Base-by-base conservation (phyloP, 92 coral and sea anemone genomes). In the Pocillopora meandrina region DNA sequence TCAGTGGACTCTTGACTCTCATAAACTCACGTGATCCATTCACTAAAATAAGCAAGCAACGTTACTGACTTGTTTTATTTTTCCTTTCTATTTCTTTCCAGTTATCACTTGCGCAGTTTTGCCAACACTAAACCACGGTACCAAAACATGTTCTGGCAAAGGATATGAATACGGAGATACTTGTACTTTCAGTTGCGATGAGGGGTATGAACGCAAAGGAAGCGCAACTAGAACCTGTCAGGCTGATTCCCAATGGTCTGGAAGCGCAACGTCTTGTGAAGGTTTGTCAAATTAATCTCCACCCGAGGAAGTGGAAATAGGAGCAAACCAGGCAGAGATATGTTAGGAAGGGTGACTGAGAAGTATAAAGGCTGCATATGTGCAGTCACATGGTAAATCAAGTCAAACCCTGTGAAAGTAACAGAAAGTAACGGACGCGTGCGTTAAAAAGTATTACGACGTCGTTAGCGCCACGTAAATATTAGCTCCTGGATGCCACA, bases 201-300 rank as follows among this genome's bases (percentile, higher is more conserved):
- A 1, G 26, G 98, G 98, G 14, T 90, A 90, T 76, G 93, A 92
- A 26, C 88, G 92, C 17, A 87, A 82, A 26, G 98, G 98, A 31
- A 94, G 95, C 78, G 76, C 92, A 21, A 72, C 75, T 31, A 86
- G 98, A 75, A 84, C 67, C 16, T 96, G 98, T 80, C 94, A 92
- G 86, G 77, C 83, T 58, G 93, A 94, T 67, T 90, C 88, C 10
- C 79, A 93, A 42, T 96, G 98, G 98, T 86, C 98, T 10, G 98
- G 98, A 21, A 82, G 83, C 12, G 21, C 78, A 42, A 64, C 95
- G 47, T 78, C 87, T 73, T 96, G 98, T 79, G 91, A 92, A 91
- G 93, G 98, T 96, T 77, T 3, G 18, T 36, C 11, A 34, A 34
- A 61, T 9, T 65, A 2, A 10, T 33, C 20, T 65, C 33, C 17